Evolutionary conservation across 1,140 invertebrate genomes (phyloP).

Genomic region (Aphelenchoides besseyi): DNA sequence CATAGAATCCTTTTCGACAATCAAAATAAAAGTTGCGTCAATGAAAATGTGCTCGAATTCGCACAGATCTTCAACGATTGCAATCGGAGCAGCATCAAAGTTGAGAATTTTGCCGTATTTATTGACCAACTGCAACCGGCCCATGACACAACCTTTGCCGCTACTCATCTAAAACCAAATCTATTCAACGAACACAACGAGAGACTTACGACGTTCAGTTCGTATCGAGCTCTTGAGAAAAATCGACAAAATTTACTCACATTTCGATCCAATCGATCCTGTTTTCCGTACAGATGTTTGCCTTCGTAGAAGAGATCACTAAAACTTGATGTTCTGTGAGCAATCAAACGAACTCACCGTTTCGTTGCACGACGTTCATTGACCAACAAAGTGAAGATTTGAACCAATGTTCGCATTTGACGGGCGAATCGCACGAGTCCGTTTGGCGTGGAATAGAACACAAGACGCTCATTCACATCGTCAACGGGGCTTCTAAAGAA

Average conservation of each 20-base stretch:
- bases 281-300: constrained; percentile 9
- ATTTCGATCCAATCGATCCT: background rate
- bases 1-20: constrained; percentile 13
- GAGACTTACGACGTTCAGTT: constrained; percentile 9
- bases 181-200: background rate
- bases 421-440: constrained; percentile 4
- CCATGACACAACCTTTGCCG: constrained; percentile 13
- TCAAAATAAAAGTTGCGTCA: background rate
- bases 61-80: constrained; percentile 5
- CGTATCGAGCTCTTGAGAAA: background rate
- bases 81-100: constrained; percentile 12
- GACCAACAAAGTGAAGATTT: constrained; percentile 6
- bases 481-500: background rate
- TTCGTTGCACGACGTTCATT: constrained; percentile 10
- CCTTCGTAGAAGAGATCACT: constrained; percentile 17
- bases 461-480: background rate
- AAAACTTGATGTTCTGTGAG: background rate
- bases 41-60: background rate
- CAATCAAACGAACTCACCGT: background rate
- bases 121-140: constrained; percentile 1
- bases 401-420: constrained; percentile 7
- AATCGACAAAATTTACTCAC: constrained; percentile 10
- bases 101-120: background rate
- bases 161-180: background rate
- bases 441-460: background rate